phyloP scores from a whole-genome alignment of 2,888 invertebrate genomes.

The Tupiocoris notatus region DNA sequence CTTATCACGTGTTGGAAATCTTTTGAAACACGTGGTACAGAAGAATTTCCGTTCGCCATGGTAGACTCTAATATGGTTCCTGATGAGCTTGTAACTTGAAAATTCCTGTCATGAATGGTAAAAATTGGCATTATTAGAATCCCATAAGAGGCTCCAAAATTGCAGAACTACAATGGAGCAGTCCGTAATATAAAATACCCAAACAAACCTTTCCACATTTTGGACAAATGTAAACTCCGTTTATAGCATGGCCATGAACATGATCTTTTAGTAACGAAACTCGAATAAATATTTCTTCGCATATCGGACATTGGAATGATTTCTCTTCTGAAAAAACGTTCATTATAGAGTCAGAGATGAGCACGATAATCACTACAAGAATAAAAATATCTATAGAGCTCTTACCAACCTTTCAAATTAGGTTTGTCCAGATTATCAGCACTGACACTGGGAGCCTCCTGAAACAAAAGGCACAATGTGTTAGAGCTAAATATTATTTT shows the following conservation, averaged over 20 bases:
- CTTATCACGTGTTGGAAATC: conserved; percentile 70
- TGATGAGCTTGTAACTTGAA: conserved; percentile 66
- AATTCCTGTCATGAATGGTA: conserved; percentile 55
- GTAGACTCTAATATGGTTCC: conserved; percentile 72
- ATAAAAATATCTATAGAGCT: no score
- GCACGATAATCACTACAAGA: no score
- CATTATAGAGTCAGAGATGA: no score
- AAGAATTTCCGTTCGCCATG: conserved; percentile 68
- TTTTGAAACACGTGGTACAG: conserved; percentile 68
- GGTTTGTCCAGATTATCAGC: no score
- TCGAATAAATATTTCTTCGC: conserved; percentile 66
- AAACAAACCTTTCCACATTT: conserved; percentile 67
- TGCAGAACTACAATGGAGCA: no score
- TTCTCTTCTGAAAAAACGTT: background rate
- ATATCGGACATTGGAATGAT: conserved; percentile 70
- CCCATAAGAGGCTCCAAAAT: no score
- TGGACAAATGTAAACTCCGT: conserved; percentile 67
- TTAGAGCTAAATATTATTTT: no score
- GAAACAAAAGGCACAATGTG: no score
- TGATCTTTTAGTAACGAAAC: conserved; percentile 66
- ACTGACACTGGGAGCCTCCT: no score
- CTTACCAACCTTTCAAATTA: no score
- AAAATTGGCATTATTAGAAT: no score
- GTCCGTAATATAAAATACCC: no score
- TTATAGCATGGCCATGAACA: conserved; percentile 62